A percentile compares a stretch with the other conserved stretches of the same genome.
These are phyloP conservation scores for Atractosteus spatula DNA, from an alignment of 2,113 vertebrate species.

Conservation along the genomic window DNA sequence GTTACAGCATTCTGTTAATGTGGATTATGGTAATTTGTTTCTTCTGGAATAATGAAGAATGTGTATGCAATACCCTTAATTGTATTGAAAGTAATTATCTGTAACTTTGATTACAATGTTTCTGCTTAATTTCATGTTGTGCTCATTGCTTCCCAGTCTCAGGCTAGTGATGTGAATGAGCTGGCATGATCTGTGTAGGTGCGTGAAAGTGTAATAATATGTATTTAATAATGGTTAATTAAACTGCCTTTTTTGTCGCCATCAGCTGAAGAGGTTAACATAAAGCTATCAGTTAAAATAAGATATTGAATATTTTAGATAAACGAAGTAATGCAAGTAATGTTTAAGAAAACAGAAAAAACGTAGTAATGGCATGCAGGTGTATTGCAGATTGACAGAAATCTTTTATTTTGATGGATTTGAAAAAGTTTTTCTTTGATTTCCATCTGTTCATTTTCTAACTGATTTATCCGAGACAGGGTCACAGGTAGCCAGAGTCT, in stretches of 20 bases:
- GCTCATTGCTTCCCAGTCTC: background rate
- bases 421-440: too few species aligned
- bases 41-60: conserved; percentile 12
- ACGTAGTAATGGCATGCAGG: too few species aligned
- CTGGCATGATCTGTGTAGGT: background rate
- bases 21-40: background rate
- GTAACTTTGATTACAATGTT: conserved; percentile 13
- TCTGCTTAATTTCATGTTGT: conserved; percentile 14
- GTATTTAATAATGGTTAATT: conserved; percentile 18
- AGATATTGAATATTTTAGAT: background rate
- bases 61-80: conserved; percentile 9
- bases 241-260: conserved; percentile 3
- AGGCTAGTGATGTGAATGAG: background rate
- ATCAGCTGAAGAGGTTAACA: background rate
- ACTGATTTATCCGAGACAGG: too few species aligned
- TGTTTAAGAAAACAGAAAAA: background rate
- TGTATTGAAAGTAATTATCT: conserved; percentile 20
- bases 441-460: too few species aligned
- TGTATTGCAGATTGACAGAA: background rate
- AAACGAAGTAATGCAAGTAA: background rate
- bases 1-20: conserved; percentile 1
- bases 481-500: too few species aligned
- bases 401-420: background rate
- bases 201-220: background rate
- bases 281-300: background rate